Evolutionary conservation across 2,113 vertebrate genomes (phyloP), one percentile per base, ranked within the genome.

Genomic region (Pterophyllum scalare): DNA sequence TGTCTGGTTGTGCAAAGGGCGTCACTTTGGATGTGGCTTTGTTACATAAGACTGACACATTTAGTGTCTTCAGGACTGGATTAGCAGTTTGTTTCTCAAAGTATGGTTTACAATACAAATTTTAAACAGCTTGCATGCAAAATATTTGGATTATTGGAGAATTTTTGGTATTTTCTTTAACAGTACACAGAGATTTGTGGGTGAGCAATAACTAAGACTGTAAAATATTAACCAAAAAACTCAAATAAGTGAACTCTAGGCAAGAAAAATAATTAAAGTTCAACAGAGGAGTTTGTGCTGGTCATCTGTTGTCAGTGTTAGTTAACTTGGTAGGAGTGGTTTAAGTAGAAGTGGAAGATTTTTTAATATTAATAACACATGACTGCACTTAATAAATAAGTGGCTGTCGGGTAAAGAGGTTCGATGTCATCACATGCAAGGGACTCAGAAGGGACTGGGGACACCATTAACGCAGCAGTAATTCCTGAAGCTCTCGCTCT

Each of bases 291-390:
- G 52, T 61, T 26, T 28, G 7, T 52, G 58, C 24, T 26, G 5
- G 10, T 57, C 49, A 40, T 59, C 38, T 46, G 10, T 20, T 14
- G 8, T 46, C 24, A 64, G 6, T 8, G 11, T 20, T 24, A 24
- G 65, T 35, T 59, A 35, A 28, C 17, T 26, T 28, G 10, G 72
- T 58, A 40, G 87, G 67, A 89, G 61, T 76, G 80, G 88, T 74
- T 82, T 75, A 9, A 1, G n/a, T 33, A 8, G 22, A 79, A 19
- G 38, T 75, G 20, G 57, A 79, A 43, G 19, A 81, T 80, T 70
- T 28, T 28, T 31, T 38, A 54, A 13, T 54, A 80, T 90, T 86
- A 77, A n/a, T 14, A 22, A 89, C 89, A 91, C 88, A 89, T 92
- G 90, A 87, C 49, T 2, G n/a, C 26, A n/a, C 78, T 31, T 81